Base-by-base conservation (phyloP, 1,140 invertebrate genomes). In the Drosophila pseudoobscura region DNA sequence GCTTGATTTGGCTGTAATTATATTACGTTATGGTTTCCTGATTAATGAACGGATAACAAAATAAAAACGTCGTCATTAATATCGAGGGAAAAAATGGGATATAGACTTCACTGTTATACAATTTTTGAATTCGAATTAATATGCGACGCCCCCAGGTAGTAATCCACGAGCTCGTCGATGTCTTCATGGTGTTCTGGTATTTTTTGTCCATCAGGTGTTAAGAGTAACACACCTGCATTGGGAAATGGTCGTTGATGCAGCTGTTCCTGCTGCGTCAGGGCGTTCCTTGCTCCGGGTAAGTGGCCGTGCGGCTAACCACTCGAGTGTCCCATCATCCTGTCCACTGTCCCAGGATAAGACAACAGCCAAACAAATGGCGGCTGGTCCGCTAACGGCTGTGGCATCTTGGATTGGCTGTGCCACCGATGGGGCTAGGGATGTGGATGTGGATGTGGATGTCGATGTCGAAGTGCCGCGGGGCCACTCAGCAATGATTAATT, bases 401-500 rank as follows among this genome's bases (percentile, higher is more conserved):
- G 65, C 58, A 68, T 69, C 68, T 71, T 77, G 61, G 69, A 68
- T 68, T 57, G 65, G 65, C 63, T 52, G 41, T 13, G 52, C 43
- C 11, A 29, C 50, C 61, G 65, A 70, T 54, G 59, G 31, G 9
- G 7, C 7, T 8, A 1, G 29, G 8, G 31, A 35, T 39, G 35
- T 4, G 11, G 35, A 39, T 39, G 35, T 4, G 11, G 35, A 39
- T 39, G 35, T 35, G 35, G 35, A 62, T 35, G 45, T 55, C 63
- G 63, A 69, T 69, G 60, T 55, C 54, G 41, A 57, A 58, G 43
- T 46, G 66, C 66, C 66, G 66, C n/a, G 45, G 45, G 66, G 66
- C 66, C 66, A 70, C 66, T 70, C 82, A 87, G 61, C 68, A 71
- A 78, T 88, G 83, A 88, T 88, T 88, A 88, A 88, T 88, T 88